Conservation (phyloP, 2,888 invertebrate genomes). For the Falcaria lacertinaria region DNA sequence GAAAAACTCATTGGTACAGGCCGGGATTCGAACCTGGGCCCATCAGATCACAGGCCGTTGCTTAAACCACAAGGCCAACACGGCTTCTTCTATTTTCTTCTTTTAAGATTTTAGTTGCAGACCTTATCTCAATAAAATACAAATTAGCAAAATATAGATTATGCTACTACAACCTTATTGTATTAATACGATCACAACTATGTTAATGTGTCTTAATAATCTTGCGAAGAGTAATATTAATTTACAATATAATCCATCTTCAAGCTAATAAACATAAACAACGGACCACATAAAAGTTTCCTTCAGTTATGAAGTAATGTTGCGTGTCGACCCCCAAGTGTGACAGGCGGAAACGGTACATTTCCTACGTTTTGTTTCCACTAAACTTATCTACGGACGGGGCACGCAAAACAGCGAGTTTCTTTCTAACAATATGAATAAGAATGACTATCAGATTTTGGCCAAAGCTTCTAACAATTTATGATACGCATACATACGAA, state of each 20-base stretch:
- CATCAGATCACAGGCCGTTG: no score
- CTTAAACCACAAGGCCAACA: no score
- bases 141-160: no score
- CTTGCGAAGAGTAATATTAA: slow-evolving; percentile 10
- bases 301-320: slow-evolving; percentile 10
- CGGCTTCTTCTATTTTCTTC: no score
- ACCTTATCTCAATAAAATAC: no score
- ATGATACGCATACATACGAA: no score
- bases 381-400: slow-evolving; percentile 10
- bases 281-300: neutral
- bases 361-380: slow-evolving; percentile 25
- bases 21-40: no score
- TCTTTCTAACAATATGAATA: neutral
- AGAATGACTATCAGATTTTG: neutral
- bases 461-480: no score
- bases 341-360: slow-evolving; percentile 27
- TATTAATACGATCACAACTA: no score
- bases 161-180: no score
- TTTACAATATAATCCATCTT: slow-evolving; percentile 13
- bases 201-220: slow-evolving; percentile 35
- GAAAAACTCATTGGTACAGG: no score
- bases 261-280: neutral
- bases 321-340: slow-evolving; percentile 29
- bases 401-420: neutral
- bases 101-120: no score